phyloP scores from a whole-genome alignment of 2,888 invertebrate genomes.

The Drosophila bunnanda region DNA sequence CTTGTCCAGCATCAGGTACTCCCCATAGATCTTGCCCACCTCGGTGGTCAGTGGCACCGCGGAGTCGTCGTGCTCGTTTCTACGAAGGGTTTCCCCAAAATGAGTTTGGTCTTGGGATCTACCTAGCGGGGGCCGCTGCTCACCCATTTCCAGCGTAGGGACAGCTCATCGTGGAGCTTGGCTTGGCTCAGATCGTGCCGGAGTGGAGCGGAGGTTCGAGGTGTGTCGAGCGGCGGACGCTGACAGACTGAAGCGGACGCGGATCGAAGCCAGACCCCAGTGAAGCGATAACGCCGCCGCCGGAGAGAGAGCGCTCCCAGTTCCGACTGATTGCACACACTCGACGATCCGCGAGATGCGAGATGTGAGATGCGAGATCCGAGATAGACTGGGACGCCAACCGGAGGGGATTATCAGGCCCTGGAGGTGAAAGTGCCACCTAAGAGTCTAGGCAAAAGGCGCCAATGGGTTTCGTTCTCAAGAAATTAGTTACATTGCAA shows the following conservation, averaged over 20 bases:
- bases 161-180: constrained; percentile 73
- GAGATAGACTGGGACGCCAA: constrained; percentile 9
- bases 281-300: constrained; percentile 24
- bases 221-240: constrained; percentile 53
- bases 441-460: constrained; percentile 3
- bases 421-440: constrained; percentile 34
- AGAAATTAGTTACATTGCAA: background rate
- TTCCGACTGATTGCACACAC: constrained; percentile 35
- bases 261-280: constrained; percentile 16
- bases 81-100: constrained; percentile 3
- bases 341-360: constrained; percentile 11
- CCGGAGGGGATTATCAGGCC: constrained; percentile 14
- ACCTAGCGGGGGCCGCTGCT: constrained; percentile 25
- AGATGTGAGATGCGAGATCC: background rate
- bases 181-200: background rate
- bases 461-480: constrained; percentile 2
- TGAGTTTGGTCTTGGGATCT: background rate
- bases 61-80: constrained; percentile 77
- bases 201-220: constrained; percentile 6
- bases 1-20: constrained; percentile 96
- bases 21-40: constrained; percentile 94
- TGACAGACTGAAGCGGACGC: constrained; percentile 36
- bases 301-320: constrained; percentile 7
- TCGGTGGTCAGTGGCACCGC: constrained; percentile 87
- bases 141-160: constrained; percentile 79